Evolutionary conservation across 2,797 vertebrate species (phyloP), one percentile per base, ranked within the genome.

Genomic region (Epinephelus coioides): DNA sequence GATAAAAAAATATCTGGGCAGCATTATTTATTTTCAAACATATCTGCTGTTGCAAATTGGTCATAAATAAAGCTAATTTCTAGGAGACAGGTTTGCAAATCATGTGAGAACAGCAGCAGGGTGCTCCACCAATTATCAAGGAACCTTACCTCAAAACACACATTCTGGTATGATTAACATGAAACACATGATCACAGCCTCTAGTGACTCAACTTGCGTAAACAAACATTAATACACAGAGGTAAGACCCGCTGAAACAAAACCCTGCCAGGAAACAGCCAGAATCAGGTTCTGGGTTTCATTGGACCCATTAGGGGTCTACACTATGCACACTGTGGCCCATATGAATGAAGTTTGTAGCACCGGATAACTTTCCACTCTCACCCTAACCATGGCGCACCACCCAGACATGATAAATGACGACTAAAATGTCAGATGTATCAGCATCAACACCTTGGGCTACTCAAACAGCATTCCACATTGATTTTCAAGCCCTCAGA

Each of bases 321-420:
- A 15, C 55, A 10, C 11, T 43, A 43, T 43, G 0, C 34, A 34
- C 34, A 53, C 51, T 21, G 43, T n/a, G 15, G 7, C 56, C 13
- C 5, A 21, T 9, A 55, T 14, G 13, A 53, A 34, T 66, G 2
- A 60, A 14, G 30, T 57, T 54, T 44, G 5, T 14, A 8, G 14
- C 44, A 72, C 14, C 6, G 1, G 43, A 30, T 61, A 57, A 21
- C 62, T 64, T 69, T 43, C 38, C 18, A 14, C 5, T 30, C 9
- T 47, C 15, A 25, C 25, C 8, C 13, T 34, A 34, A 34, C 7
- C 34, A 34, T 34, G 34, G 34, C 2, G 7, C 59, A 9, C 11
- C 8, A 30, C 17, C 44, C 46, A 55, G 3, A 57, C 34, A 75
- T 78, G 44, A 23, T 47, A 67, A 72, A 76, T 79, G 49, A 81